These are phyloP conservation scores for Struthidea cinerea DNA, from an alignment of 2,113 vertebrate species.

Conservation along the genomic window DNA sequence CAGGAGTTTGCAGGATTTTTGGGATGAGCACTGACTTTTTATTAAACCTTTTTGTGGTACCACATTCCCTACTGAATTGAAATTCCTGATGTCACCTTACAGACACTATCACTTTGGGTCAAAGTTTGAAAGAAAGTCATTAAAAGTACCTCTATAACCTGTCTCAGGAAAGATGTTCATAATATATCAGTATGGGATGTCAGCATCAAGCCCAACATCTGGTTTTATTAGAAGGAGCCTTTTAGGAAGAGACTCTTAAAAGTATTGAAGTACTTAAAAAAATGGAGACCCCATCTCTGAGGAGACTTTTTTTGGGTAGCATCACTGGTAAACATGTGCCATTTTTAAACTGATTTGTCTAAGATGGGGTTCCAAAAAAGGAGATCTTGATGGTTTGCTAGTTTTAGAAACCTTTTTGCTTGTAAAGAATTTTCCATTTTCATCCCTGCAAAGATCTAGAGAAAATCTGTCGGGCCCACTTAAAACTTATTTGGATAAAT, in stretches of 20 bases:
- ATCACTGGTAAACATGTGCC: not conserved
- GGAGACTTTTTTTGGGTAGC: not conserved
- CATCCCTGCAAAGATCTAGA: not conserved
- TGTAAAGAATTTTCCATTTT: constrained; percentile 6
- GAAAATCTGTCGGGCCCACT: not conserved
- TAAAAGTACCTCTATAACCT: not conserved
- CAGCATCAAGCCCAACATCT: not conserved
- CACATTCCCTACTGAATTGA: not conserved
- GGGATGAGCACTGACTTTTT: not conserved
- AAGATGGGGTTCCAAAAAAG: not conserved
- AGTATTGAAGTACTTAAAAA: not conserved
- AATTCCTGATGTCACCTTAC: not conserved
- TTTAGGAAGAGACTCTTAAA: not conserved
- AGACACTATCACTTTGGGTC: not conserved
- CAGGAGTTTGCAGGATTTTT: not conserved
- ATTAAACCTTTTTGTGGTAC: not conserved
- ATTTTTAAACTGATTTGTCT: not conserved
- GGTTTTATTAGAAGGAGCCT: not conserved
- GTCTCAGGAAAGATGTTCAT: not conserved
- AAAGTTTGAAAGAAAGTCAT: not conserved
- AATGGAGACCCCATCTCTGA: not conserved
- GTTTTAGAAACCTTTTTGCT: not conserved
- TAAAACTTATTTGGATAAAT: not conserved
- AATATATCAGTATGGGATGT: not conserved
- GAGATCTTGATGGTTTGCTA: not conserved